These are phyloP conservation scores for Phaethornis superciliosus DNA, from an alignment of 2,113 vertebrate genomes.

Conservation along the genomic window DNA sequence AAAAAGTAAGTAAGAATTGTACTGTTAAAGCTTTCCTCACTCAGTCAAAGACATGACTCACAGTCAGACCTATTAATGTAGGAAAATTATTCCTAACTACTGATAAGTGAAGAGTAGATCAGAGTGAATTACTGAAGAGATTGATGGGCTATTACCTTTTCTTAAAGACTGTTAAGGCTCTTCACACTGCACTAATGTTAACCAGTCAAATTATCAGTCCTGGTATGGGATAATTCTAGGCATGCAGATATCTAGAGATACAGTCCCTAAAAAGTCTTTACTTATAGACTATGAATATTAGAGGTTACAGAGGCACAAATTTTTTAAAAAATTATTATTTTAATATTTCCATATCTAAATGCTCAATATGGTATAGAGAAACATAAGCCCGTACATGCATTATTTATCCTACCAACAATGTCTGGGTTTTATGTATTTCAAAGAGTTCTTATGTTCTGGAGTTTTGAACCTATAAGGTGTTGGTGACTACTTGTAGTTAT, in stretches of 20 bases:
- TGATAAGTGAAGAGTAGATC: background rate
- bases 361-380: background rate
- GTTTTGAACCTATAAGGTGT: background rate
- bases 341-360: background rate
- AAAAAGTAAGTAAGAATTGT: background rate
- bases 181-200: background rate
- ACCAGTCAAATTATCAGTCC: background rate
- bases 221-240: background rate
- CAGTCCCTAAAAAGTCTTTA: background rate
- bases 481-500: background rate
- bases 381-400: accelerated
- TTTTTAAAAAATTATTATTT: background rate
- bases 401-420: background rate
- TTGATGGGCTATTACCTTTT: background rate
- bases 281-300: background rate
- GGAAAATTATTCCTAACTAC: background rate
- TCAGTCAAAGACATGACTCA: background rate
- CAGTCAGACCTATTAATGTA: background rate
- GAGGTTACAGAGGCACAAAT: background rate
- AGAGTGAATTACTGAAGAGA: background rate
- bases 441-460: background rate
- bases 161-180: background rate
- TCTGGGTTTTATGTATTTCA: background rate
- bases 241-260: background rate
- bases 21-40: background rate